Percentiles rank a stretch among this genome's conserved stretches.
phyloP scores from a whole-genome alignment of 2,113 vertebrate species.

The Salvelinus alpinus region DNA sequence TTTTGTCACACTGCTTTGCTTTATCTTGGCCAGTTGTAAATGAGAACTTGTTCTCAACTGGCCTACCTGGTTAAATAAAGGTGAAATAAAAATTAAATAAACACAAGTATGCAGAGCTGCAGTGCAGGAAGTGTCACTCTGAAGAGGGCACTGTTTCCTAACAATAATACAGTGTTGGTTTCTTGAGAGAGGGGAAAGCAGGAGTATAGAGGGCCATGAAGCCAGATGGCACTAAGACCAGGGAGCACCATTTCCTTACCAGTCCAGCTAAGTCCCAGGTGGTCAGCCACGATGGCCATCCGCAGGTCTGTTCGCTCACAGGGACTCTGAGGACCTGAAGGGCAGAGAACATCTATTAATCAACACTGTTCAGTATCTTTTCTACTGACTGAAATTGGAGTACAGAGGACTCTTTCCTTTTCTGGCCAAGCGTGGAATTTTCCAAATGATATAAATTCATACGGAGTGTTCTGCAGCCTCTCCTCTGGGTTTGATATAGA shows the following conservation, averaged over 20 bases:
- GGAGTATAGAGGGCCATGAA: not conserved
- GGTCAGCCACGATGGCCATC: constrained; percentile 98
- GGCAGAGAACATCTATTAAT: constrained; percentile 65
- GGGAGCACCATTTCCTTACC: constrained; percentile 74
- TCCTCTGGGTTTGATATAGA: not conserved
- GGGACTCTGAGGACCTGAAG: constrained; percentile 95
- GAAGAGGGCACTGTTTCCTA: constrained; percentile 12
- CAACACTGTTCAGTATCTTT: constrained; percentile 37
- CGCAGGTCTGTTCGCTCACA: constrained; percentile 97
- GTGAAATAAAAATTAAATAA: no score
- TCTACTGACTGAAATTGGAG: constrained; percentile 33
- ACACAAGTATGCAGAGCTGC: not conserved
- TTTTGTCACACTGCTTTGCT: no score
- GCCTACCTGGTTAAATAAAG: no score
- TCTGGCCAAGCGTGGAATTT: constrained; percentile 62
- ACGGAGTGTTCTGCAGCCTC: not conserved
- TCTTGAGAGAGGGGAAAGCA: no score
- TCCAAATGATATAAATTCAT: not conserved
- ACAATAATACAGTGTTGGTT: not conserved
- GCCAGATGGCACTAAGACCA: not conserved
- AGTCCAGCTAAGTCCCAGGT: constrained; percentile 98
- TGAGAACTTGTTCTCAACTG: no score
- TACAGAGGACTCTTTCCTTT: constrained; percentile 64
- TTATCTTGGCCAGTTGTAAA: no score
- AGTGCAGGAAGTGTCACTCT: not conserved